Conservation (phyloP, 2,113 vertebrate genomes). For the Tragulus kanchil region DNA sequence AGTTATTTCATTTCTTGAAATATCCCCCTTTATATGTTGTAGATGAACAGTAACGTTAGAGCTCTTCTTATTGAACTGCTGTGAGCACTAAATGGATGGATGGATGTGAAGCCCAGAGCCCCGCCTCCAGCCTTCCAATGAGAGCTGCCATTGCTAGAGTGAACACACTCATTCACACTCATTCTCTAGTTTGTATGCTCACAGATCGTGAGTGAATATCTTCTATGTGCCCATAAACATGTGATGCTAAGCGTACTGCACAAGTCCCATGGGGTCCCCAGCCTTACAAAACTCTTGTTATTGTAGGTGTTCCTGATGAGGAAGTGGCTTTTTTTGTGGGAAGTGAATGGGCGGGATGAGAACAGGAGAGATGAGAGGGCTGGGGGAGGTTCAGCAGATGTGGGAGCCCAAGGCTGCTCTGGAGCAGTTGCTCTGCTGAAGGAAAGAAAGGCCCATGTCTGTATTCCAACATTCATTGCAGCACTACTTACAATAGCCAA, state of each 20-base stretch:
- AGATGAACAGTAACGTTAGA: accelerated
- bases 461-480: neutral
- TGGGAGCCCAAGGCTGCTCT: neutral
- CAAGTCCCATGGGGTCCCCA: accelerated
- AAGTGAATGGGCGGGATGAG: neutral
- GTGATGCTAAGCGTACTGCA: accelerated
- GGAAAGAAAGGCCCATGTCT: neutral
- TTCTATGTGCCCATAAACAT: accelerated
- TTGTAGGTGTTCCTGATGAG: neutral
- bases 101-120: accelerated
- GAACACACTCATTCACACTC: no score
- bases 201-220: neutral
- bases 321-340: accelerated
- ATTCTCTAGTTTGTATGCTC: neutral
- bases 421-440: neutral
- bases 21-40: neutral
- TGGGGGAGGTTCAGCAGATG: neutral
- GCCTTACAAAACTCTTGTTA: neutral
- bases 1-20: no score
- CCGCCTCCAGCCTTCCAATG: accelerated
- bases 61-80: neutral
- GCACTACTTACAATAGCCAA: neutral
- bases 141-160: accelerated
- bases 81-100: neutral
- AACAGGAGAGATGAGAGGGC: accelerated